Evolutionary conservation across 2,888 invertebrate genomes (phyloP).

Genomic region (Polymixis lichenea): DNA sequence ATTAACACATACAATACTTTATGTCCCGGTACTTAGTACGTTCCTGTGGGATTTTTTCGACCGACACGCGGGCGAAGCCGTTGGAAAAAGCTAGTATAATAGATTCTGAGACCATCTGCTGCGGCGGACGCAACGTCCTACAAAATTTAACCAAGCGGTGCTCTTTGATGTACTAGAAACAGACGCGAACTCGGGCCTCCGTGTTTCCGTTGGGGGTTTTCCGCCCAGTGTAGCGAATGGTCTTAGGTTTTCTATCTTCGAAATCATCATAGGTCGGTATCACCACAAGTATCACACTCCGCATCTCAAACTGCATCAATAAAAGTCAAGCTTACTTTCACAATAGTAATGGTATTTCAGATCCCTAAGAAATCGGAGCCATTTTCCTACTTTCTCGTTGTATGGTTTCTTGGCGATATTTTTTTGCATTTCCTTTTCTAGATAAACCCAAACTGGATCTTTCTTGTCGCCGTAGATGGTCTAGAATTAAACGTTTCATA

Average conservation of each 20-base stretch:
- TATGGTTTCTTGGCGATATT: conserved; percentile 82
- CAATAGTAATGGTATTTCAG: conserved; percentile 74
- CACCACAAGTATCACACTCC: not conserved
- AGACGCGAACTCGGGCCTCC: not conserved
- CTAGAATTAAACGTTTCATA: conserved; percentile 66
- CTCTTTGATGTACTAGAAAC: not conserved
- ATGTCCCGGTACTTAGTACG: too few species aligned
- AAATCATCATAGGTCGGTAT: not conserved
- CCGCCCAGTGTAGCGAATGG: not conserved
- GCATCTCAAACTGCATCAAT: not conserved
- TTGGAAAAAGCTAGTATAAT: too few species aligned
- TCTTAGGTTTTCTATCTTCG: not conserved
- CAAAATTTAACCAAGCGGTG: not conserved
- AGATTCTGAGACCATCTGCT: not conserved
- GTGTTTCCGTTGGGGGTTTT: not conserved
- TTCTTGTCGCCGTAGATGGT: conserved; percentile 77
- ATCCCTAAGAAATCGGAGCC: conserved; percentile 82
- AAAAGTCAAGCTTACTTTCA: conserved; percentile 74
- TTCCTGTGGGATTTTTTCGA: too few species aligned
- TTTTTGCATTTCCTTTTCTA: conserved; percentile 84
- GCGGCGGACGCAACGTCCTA: not conserved
- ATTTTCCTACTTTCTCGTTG: conserved; percentile 83
- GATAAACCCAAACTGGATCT: conserved; percentile 84
- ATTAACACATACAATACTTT: too few species aligned
- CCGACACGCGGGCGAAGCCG: too few species aligned